Evolutionary conservation across 2,888 invertebrate species (phyloP).

Genomic region (Blastobasis adustella): DNA sequence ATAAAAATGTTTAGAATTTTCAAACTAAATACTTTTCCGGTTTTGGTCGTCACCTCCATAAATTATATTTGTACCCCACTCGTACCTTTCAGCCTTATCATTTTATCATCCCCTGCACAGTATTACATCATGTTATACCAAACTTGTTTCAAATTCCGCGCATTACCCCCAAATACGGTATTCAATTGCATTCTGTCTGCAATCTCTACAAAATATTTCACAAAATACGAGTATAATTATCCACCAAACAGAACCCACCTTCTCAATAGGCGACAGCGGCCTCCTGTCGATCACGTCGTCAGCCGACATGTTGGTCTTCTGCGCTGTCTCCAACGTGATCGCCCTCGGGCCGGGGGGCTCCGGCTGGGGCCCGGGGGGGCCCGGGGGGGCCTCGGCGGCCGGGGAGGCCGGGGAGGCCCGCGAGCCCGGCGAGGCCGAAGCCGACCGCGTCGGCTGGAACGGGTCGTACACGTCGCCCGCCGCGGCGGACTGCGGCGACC

Average conservation of each 20-base stretch:
- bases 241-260: slow-evolving; percentile 26
- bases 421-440: slow-evolving; percentile 78
- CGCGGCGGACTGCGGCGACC: slow-evolving; percentile 79
- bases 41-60: too few species aligned
- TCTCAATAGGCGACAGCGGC: slow-evolving; percentile 74
- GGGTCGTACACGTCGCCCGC: not conserved
- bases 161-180: too few species aligned
- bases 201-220: too few species aligned
- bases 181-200: too few species aligned
- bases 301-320: slow-evolving; percentile 64
- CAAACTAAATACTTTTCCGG: too few species aligned
- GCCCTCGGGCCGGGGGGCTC: slow-evolving; percentile 59
- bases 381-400: slow-evolving; percentile 93
- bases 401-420: slow-evolving; percentile 76
- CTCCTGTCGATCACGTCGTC: slow-evolving; percentile 63
- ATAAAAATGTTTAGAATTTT: too few species aligned
- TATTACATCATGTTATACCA: too few species aligned
- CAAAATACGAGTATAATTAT: too few species aligned
- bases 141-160: too few species aligned
- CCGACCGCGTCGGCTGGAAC: slow-evolving; percentile 37
- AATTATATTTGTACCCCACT: too few species aligned
- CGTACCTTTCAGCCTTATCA: too few species aligned
- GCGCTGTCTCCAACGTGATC: slow-evolving; percentile 64
- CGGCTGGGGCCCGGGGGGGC: slow-evolving; percentile 87
- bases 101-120: too few species aligned